Base-by-base conservation (phyloP, 2,888 invertebrate species). In the Homarus gammarus region DNA sequence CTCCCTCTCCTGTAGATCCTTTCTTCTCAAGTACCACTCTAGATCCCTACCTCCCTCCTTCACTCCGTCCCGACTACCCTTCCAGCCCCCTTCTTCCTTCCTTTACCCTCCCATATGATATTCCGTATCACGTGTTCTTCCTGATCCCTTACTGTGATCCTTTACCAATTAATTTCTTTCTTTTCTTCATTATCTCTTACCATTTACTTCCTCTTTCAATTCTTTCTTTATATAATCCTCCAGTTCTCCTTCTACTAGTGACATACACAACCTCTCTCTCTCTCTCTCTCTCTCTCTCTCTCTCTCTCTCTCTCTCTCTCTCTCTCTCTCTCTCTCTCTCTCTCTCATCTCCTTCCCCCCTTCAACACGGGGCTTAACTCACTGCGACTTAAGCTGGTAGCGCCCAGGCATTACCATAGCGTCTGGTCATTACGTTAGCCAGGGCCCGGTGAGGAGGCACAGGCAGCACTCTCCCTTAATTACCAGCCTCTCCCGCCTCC, bases 351-450 rank as follows among this genome's bases (percentile, higher is more conserved):
- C 40, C n/a, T 27, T 68, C 33, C 15, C 38, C 18, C 33, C 6
- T 72, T 8, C 38, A 6, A 8, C 38, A 5, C 22, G 31, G 33
- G 18, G 22, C 18, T 72, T 72, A 38, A 72, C 8, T 72, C 33
- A 1, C 8, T 31, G 72, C 38, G 33, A 72, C 38, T 31, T 72
- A 22, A 56, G 56, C 22, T 56, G 12, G 56, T 56, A 18, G 56
- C 22, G 6, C 22, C 56, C 18, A 6, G 27, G 3, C 64, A 64
- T 64, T 64, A 64, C 64, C 64, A 64, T 64, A 64, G 27, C 64
- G 15, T 64, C 64, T 64, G 64, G 64, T 64, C 64, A 64, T 64
- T 64, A 56, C 3, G 22, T 56, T 64, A 64, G 27, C 64, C 31
- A n/a, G 31, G 22, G 64, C 64, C 56, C 64, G 12, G 64, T 8